A percentile compares a stretch with the other conserved stretches of the same genome.
phyloP scores from a whole-genome alignment of 2,113 vertebrate species.

The Gnathonemus echidnorhynchus region DNA sequence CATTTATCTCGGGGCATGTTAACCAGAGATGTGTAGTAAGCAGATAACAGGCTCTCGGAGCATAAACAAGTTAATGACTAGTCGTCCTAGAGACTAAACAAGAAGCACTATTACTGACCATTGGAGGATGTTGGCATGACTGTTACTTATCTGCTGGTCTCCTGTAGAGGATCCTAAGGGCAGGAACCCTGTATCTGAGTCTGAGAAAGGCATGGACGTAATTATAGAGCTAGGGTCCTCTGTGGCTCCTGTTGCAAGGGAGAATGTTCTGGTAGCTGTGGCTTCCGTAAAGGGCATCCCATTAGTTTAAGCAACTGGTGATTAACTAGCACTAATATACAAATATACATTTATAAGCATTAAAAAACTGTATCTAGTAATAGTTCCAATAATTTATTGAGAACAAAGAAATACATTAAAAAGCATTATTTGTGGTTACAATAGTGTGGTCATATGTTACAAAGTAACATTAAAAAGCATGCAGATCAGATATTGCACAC shows the following conservation, averaged over 20 bases:
- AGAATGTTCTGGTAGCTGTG: neutral
- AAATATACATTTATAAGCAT: neutral
- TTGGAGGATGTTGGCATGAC: neutral
- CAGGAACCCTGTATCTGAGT: neutral
- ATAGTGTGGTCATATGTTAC: neutral
- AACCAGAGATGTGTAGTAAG: constrained; percentile 17
- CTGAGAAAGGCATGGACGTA: neutral
- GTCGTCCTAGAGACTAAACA: constrained; percentile 24
- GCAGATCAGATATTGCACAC: neutral
- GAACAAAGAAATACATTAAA: neutral
- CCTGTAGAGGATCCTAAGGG: neutral
- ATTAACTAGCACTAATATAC: neutral
- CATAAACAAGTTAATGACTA: constrained; percentile 23
- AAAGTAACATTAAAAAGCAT: neutral
- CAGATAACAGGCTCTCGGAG: constrained; percentile 16
- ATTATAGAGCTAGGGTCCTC: neutral
- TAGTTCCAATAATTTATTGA: neutral
- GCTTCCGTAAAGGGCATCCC: neutral
- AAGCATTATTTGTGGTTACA: neutral
- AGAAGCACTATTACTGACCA: constrained; percentile 4
- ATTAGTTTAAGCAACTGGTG: neutral
- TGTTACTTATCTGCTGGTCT: too few relatives aligned
- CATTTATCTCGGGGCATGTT: constrained; percentile 22
- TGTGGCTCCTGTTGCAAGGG: neutral
- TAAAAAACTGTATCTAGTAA: neutral